Percentiles rank a stretch among this genome's conserved stretches.
These are phyloP conservation scores for Folsomia manolachei DNA, from an alignment of 2,888 invertebrate species.

Conservation along the genomic window DNA sequence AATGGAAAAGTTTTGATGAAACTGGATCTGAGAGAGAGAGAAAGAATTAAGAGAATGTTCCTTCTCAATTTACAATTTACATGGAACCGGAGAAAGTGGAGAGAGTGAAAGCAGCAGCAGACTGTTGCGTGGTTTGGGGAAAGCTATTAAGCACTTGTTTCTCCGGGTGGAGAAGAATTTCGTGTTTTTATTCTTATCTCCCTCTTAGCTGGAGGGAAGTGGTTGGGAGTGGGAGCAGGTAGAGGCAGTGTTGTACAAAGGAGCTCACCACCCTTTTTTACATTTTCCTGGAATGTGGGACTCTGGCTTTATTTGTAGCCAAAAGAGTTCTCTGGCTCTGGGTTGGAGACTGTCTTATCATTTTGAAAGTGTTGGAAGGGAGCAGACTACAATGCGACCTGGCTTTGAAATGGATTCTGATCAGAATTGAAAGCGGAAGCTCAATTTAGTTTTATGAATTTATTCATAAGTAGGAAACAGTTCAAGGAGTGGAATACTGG, in stretches of 20 bases:
- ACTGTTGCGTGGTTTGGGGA: background rate
- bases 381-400: background rate
- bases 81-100: background rate
- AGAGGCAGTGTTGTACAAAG: too few relatives aligned
- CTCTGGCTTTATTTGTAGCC: background rate
- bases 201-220: too few relatives aligned
- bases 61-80: background rate
- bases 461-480: conserved; percentile 12
- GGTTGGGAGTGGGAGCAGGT: too few relatives aligned
- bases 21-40: too few relatives aligned
- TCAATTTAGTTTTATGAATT: conserved; percentile 24
- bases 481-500: background rate
- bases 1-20: background rate
- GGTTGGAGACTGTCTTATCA: background rate
- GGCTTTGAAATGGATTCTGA: background rate
- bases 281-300: too few relatives aligned
- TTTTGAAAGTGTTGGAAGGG: background rate
- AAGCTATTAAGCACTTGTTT: background rate
- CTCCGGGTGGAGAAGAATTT: too few relatives aligned
- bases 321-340: background rate
- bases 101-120: background rate
- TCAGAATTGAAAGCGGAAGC: conserved; percentile 14
- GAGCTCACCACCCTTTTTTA: background rate
- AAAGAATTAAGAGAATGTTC: too few relatives aligned
- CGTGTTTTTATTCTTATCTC: too few relatives aligned